Evolutionary conservation across 2,888 invertebrate genomes (phyloP), one percentile per base, ranked within the genome.

Genomic region (Prenolepis imparis): DNA sequence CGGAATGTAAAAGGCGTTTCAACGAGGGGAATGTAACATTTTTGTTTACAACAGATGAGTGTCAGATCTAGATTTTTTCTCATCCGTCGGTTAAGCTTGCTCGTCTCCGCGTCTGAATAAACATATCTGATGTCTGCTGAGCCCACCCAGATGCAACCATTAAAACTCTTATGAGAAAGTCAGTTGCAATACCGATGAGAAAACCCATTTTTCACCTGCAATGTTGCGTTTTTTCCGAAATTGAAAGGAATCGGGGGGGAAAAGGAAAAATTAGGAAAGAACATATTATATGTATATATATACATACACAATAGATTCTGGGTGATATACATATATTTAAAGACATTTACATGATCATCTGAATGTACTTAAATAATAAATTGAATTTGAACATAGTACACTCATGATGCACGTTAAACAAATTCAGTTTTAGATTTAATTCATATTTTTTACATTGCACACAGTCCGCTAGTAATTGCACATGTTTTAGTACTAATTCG

Each of bases 71-170:
- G 88, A 81, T 87, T 91, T 89, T 91, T 89, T 88, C 83, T 85
- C 82, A 82, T 74, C 87, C 88, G 90, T 91, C 91, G 91, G 91
- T 91, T 89, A 89, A 91, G 91, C 90, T 91, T 89, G 90, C 91
- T 90, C 87, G 86, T 91, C 93, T 91, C 91, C 87, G 90, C 90
- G 91, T 93, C 94, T 94, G 93, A 93, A 93, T 93, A 94, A 94
- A 94, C 94, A 94, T 93, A 94, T 94, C 93, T 86, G 88, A 91
- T 93, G 92, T 92, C 93, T 92, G 92, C 83, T 87, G 85, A 88
- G 94, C 92, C 94, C 94, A 94, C 94, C 94, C 94, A 93, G 92
- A 91, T 88, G 89, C 89, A 86, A 91, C 92, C 92, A 93, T 93
- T 93, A 93, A 93, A 94, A 93, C 92, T 89, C 93, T 93, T 93